phyloP scores from a whole-genome alignment of 2,113 vertebrate genomes.

The Cryptomyrus ogoouensis region DNA sequence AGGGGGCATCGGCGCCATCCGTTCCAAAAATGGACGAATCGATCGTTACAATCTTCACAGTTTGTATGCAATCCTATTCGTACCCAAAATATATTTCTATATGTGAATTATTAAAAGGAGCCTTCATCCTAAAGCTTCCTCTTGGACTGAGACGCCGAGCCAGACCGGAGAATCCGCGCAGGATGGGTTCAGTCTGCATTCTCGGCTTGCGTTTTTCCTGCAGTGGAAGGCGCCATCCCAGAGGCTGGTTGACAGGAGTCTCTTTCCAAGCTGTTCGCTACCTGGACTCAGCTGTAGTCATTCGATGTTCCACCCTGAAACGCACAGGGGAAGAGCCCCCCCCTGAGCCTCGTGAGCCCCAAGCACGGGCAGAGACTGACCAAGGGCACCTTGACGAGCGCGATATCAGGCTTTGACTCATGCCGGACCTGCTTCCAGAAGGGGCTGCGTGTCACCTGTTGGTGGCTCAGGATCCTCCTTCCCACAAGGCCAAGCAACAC shows the following conservation, averaged over 20 bases:
- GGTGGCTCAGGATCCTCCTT: background rate
- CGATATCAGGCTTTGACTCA: background rate
- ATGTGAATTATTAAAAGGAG: background rate
- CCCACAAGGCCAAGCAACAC: background rate
- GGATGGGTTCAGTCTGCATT: background rate
- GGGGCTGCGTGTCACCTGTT: background rate
- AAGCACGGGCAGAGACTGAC: background rate
- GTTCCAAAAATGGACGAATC: background rate
- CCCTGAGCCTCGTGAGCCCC: too few relatives aligned
- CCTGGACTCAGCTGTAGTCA: background rate
- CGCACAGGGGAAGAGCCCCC: background rate
- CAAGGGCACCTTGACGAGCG: background rate
- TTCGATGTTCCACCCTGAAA: background rate
- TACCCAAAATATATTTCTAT: background rate
- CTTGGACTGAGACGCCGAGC: background rate
- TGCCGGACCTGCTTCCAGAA: background rate
- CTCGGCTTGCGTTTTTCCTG: background rate
- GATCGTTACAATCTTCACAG: conserved; percentile 1
- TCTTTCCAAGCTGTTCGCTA: background rate
- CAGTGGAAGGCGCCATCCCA: background rate
- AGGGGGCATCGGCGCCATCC: background rate
- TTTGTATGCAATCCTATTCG: background rate
- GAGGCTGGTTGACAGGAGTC: background rate
- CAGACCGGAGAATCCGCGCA: background rate
- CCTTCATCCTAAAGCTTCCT: background rate